Evolutionary conservation across 2,113 vertebrate species (phyloP).

Genomic region (Triplophysa dalaica): DNA sequence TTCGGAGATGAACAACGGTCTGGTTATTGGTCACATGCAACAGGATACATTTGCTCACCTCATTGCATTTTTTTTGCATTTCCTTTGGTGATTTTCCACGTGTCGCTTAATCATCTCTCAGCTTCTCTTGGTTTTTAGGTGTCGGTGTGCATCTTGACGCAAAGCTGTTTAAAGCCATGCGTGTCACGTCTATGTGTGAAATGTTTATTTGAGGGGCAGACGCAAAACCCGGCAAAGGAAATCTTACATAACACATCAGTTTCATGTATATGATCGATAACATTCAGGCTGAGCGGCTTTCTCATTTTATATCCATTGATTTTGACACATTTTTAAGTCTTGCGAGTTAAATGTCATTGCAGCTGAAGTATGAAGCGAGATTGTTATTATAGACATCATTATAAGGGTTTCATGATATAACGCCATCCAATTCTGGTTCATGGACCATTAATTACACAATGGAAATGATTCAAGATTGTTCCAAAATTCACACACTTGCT

Average conservation of each 20-base stretch:
- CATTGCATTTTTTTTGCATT: slow-evolving; percentile 67
- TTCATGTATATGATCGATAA: slow-evolving; percentile 46
- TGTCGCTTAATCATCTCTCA: slow-evolving; percentile 59
- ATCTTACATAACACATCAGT: slow-evolving; percentile 12
- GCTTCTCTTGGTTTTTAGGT: slow-evolving; percentile 68
- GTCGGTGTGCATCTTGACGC: slow-evolving; percentile 57
- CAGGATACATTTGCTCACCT: slow-evolving; percentile 58
- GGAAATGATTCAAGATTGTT: slow-evolving; percentile 18
- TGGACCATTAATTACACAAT: slow-evolving; percentile 31
- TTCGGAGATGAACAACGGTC: slow-evolving; percentile 35
- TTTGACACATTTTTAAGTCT: slow-evolving; percentile 31
- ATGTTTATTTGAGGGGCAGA: slow-evolving; percentile 67
- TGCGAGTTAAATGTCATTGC: slow-evolving; percentile 35
- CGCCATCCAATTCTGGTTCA: slow-evolving; percentile 8
- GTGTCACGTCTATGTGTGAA: slow-evolving; percentile 54
- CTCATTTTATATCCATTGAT: slow-evolving; percentile 51
- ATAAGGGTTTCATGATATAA: slow-evolving; percentile 8
- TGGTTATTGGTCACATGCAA: slow-evolving; percentile 73
- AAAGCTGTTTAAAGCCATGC: slow-evolving; percentile 59
- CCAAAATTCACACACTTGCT: slow-evolving; percentile 25
- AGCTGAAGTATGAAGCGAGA: slow-evolving; percentile 28
- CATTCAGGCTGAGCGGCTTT: slow-evolving; percentile 44
- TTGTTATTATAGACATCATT: slow-evolving; percentile 41
- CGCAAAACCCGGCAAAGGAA: slow-evolving; percentile 56
- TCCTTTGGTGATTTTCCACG: slow-evolving; percentile 41